Evolutionary conservation across 2,797 vertebrate species (phyloP).

Genomic region (Percopsis omiscomaycus): DNA sequence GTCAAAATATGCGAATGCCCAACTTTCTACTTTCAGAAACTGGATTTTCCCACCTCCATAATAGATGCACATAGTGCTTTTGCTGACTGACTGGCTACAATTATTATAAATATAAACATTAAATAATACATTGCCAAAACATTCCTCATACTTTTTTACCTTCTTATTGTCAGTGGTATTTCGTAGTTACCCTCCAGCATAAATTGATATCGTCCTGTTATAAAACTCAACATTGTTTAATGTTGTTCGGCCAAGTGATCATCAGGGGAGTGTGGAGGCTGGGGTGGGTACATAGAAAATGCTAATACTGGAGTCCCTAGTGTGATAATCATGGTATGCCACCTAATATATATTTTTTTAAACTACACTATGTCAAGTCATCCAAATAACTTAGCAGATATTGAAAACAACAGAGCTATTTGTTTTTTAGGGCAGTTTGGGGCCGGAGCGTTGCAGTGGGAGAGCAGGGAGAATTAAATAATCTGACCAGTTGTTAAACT

Average conservation of each 20-base stretch:
- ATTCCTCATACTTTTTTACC: not conserved
- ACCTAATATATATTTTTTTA: not conserved
- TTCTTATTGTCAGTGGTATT: not conserved
- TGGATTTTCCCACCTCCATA: too few species aligned
- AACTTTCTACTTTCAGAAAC: too few species aligned
- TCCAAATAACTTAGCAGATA: not conserved
- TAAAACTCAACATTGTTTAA: too few species aligned
- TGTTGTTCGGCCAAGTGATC: too few species aligned
- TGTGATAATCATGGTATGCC: not conserved
- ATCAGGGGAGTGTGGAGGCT: too few species aligned
- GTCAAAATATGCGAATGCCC: too few species aligned
- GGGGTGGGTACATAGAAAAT: not conserved
- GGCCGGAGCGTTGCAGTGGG: not conserved
- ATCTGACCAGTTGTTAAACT: constrained; percentile 40
- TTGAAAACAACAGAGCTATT: too few species aligned
- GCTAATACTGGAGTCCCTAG: not conserved
- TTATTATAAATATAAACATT: not conserved
- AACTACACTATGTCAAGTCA: not conserved
- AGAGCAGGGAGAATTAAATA: constrained; percentile 19
- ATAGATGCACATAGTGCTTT: not conserved
- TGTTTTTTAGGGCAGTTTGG: not conserved
- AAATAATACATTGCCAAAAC: too few species aligned
- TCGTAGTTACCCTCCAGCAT: not conserved
- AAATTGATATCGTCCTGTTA: not conserved
- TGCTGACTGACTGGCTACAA: not conserved